Base-by-base conservation (phyloP, 2,797 vertebrate species). In the Eulemur coronatus region DNA sequence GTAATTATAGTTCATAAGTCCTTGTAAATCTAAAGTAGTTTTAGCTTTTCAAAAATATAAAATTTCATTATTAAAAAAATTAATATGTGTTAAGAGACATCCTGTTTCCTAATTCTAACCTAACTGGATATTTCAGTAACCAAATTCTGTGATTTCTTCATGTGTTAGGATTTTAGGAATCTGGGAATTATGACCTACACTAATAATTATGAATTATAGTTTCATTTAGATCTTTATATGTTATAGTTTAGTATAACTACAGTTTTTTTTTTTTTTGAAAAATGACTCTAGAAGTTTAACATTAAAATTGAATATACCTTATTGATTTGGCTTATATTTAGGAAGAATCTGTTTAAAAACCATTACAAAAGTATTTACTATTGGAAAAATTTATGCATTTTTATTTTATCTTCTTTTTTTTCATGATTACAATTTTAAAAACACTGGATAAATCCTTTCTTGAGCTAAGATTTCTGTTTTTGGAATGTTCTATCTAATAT, bases 331-430 rank as follows among this genome's bases (percentile, higher is more conserved):
- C 67, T 92, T 96, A 35, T 38, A 2, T 87, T 96, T 91, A 80
- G 70, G 50, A 81, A 84, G 86, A 75, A 61, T 70, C 35, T 87
- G 13, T 61, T 52, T 82, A 67, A 97, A 89, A 92, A 76, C 20
- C 35, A 78, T 89, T 91, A 35, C 10, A 93, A 24, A 92, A 89
- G 35, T 72, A 82, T 70, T 76, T 88, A 69, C 43, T 95, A 13
- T 12, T 81, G 43, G 61, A 67, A 84, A 84, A 17, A 65, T 20
- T 76, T 93, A 72, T 7, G 2, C 10, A 70, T 95, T 95, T 92
- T 92, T 90, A 91, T 95, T 91, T 15, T 94, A 50, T 33, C 35
- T 91, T 73, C 48, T 63, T 84, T 91, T 87, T 80, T 95, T 70
- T 67, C 38, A 87, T 50, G 20, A 3, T 70, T 84, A 70, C 10